A percentile compares a stretch with the other conserved stretches of the same genome.
phyloP scores from a whole-genome alignment of 2,113 vertebrate species.

The Girardinichthys multiradiatus region DNA sequence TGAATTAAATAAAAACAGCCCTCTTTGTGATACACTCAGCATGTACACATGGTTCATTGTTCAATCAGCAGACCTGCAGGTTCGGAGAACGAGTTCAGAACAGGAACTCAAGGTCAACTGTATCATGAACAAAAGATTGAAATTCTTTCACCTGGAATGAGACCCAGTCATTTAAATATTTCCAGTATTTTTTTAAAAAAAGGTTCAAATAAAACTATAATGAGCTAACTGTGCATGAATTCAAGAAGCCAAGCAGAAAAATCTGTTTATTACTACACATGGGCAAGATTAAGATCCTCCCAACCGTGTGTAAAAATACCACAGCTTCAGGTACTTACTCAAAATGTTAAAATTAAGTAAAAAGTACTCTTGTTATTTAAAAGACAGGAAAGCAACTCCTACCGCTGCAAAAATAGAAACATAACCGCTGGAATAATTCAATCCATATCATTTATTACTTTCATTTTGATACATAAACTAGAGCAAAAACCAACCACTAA shows the following conservation, averaged over 20 bases:
- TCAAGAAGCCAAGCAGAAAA: constrained; percentile 33
- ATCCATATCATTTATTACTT: no score
- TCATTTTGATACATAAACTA: no score
- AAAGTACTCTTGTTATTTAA: no score
- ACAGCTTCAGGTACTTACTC: no score
- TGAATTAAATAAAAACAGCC: neutral
- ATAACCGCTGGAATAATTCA: no score
- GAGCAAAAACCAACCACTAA: neutral
- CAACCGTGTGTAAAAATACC: neutral
- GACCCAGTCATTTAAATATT: no score
- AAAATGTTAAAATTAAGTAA: no score
- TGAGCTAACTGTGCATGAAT: constrained; percentile 8
- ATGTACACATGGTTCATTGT: neutral
- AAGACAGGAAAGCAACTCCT: no score
- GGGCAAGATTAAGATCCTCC: neutral
- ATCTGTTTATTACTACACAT: neutral
- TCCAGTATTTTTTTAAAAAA: no score
- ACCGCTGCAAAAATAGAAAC: no score
- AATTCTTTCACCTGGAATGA: neutral
- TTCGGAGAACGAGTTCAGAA: constrained; percentile 10
- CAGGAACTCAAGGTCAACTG: neutral
- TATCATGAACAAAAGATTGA: neutral
- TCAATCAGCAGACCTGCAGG: neutral
- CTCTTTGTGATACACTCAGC: neutral
- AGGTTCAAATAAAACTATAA: neutral